phyloP scores from a whole-genome alignment of 2,113 vertebrate species.

The Psilopogon haemacephalus region DNA sequence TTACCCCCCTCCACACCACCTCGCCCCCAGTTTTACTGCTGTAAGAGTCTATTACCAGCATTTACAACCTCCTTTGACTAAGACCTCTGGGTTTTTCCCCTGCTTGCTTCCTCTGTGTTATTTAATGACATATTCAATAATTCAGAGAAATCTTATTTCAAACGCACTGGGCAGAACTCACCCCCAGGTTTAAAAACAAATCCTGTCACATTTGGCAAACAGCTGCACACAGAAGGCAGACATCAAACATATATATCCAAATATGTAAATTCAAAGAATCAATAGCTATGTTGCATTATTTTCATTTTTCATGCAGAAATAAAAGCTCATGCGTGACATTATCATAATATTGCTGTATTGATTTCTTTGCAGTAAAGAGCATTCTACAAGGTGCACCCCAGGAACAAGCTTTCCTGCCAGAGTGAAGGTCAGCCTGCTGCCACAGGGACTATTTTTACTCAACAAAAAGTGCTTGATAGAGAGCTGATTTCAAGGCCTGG shows the following conservation, averaged over 20 bases:
- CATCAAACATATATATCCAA: neutral
- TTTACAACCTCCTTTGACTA: conserved; percentile 43
- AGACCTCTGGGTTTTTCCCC: conserved; percentile 49
- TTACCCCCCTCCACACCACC: neutral
- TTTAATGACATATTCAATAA: conserved; percentile 67
- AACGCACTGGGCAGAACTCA: conserved; percentile 53
- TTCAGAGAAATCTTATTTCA: conserved; percentile 62
- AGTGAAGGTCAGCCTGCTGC: conserved; percentile 30
- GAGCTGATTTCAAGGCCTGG: neutral
- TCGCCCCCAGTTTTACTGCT: neutral
- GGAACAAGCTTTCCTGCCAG: neutral
- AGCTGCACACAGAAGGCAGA: conserved; percentile 19
- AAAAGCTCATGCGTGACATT: neutral
- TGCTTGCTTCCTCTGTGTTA: conserved; percentile 45
- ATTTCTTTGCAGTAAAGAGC: conserved; percentile 6
- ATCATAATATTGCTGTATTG: neutral
- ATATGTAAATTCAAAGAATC: conserved; percentile 38
- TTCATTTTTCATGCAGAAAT: neutral
- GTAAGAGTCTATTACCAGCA: neutral
- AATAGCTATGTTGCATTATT: neutral
- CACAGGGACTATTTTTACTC: neutral
- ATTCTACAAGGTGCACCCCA: neutral
- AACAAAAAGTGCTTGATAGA: neutral
- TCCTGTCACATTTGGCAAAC: conserved; percentile 31
- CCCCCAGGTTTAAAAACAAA: conserved; percentile 64